Evolutionary conservation across 30 jellyfish, hydroid and myxozoan genomes (phyloP), one percentile per base, ranked within the genome.

Genomic region (Mastigias papua): DNA sequence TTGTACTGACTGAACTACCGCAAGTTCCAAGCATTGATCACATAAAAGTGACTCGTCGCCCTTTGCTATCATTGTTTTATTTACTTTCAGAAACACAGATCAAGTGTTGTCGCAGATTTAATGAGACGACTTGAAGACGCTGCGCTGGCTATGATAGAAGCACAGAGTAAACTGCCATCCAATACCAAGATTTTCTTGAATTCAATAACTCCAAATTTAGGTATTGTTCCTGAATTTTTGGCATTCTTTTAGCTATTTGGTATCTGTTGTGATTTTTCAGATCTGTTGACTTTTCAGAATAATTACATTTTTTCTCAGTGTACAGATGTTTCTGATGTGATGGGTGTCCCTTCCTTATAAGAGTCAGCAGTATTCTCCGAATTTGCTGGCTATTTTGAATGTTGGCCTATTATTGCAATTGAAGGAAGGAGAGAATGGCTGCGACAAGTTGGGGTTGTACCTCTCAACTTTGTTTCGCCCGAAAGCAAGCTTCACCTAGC

Each of bases 91-190:
- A 72, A 71, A 74, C 87, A 34, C 26, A 34, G 88, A 72, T 29
- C 77, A 46, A 72, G 37, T 34, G 34, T 84, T 13, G 96, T 85
- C 27, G 48, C 91, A 30, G 87, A 78, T 48, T 57, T 88, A 10
- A 67, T 88, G 66, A 88, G 69, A 35, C 67, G 75, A 32, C 83
- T 88, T 11, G 96, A 88, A 46, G 90, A 88, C 33, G 72, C 81
- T 68, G 88, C 90, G 22, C 60, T 88, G 83, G 88, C 91, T 28
- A 48, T 78, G 29, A 69, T 78, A 26, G 33, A 88, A 88, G 96
- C 90, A 0, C 83, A 77, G 62, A 67, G 89, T 48, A 72, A 78
- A 65, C 31, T 66, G 23, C 73, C 49, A 16, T 22, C 63, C 49
- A 77, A 62, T 20, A 22, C 62, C 17, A 33, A 25, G 57, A 48